These are phyloP conservation scores for Stigmatopora nigra DNA, from an alignment of 2,113 vertebrate species.

Conservation along the genomic window DNA sequence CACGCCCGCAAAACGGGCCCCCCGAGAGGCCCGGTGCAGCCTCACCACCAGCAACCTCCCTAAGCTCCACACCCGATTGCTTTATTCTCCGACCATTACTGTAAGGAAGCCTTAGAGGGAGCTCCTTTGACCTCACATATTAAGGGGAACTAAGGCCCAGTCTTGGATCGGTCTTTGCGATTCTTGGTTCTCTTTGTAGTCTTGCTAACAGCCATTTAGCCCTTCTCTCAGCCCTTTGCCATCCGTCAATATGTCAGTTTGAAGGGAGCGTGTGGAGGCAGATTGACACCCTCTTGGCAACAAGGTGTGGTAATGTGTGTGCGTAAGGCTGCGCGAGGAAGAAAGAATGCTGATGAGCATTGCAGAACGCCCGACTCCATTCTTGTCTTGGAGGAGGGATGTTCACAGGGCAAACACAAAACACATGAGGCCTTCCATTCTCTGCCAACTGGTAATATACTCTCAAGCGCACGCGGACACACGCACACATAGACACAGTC, in stretches of 20 bases:
- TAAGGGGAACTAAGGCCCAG: constrained; percentile 38
- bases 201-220: constrained; percentile 55
- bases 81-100: constrained; percentile 13
- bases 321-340: constrained; percentile 52
- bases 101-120: constrained; percentile 15
- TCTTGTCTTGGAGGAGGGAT: constrained; percentile 65
- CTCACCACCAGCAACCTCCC: too few relatives aligned
- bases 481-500: constrained; percentile 5
- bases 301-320: constrained; percentile 39
- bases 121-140: constrained; percentile 46
- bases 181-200: constrained; percentile 63
- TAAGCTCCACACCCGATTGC: constrained; percentile 3
- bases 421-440: constrained; percentile 61
- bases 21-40: too few relatives aligned
- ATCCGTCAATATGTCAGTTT: constrained; percentile 64
- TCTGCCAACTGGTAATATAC: constrained; percentile 66
- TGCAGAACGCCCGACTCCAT: constrained; percentile 55
- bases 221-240: constrained; percentile 48
- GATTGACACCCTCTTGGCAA: constrained; percentile 63
- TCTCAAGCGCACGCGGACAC: constrained; percentile 26
- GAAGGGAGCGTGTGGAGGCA: constrained; percentile 44
- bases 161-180: constrained; percentile 51
- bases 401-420: constrained; percentile 67
- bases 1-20: too few relatives aligned
- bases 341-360: constrained; percentile 62